Evolutionary conservation across 2,113 vertebrate genomes (phyloP).

Genomic region (Ictalurus punctatus): DNA sequence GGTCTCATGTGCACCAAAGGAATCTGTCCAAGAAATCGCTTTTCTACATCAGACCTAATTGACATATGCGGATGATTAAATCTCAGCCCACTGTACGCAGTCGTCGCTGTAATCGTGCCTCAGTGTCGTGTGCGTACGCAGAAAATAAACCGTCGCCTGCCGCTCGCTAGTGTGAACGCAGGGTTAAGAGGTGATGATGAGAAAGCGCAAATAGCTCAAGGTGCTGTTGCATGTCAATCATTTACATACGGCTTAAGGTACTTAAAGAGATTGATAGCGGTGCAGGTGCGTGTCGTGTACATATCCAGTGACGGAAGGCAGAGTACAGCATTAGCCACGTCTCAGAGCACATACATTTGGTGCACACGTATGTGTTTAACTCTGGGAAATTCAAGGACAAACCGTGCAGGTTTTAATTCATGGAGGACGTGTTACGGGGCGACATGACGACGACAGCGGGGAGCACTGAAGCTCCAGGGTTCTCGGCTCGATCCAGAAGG

Average conservation of each 20-base stretch:
- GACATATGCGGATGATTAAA: background rate
- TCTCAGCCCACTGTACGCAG: background rate
- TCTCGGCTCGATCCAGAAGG: background rate
- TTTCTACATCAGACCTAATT: background rate
- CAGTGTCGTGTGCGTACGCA: background rate
- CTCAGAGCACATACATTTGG: background rate
- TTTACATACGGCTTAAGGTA: background rate
- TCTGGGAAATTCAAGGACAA: background rate
- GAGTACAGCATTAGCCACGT: background rate
- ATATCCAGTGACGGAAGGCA: background rate
- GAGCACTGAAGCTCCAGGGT: background rate
- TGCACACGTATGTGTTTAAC: background rate
- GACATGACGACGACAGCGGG: background rate
- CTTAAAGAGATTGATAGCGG: background rate
- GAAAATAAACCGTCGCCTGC: background rate
- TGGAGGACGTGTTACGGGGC: background rate
- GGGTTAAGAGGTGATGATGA: background rate
- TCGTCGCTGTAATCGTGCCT: background rate
- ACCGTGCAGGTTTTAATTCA: background rate
- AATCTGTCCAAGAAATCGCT: background rate
- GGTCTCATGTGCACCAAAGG: background rate
- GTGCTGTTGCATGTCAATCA: background rate
- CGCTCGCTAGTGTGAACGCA: background rate
- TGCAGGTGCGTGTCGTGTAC: background rate
- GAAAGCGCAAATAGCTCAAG: background rate